Percentiles rank a stretch among this genome's conserved stretches.
These are phyloP conservation scores for Abscondita cerata DNA, from an alignment of 2,888 invertebrate genomes.

Conservation along the genomic window DNA sequence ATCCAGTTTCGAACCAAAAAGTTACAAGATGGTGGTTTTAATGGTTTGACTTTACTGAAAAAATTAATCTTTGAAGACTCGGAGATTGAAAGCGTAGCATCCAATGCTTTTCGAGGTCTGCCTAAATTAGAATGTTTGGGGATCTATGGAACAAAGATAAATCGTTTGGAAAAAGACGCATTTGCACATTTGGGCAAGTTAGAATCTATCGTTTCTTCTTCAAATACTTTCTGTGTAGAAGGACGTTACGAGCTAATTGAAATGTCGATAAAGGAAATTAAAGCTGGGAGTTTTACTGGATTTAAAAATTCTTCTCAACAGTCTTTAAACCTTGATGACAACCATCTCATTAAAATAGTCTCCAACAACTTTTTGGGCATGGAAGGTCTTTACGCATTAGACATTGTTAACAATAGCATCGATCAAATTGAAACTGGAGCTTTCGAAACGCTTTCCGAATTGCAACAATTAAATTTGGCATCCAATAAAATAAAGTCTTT, in stretches of 20 bases:
- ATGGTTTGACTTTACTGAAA: slow-evolving; percentile 7
- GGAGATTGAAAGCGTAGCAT: background rate
- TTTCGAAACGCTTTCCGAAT: background rate
- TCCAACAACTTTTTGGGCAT: slow-evolving; percentile 1
- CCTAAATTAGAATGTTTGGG: background rate
- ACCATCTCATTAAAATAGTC: background rate
- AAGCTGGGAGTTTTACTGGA: slow-evolving; percentile 1
- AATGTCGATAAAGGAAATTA: background rate
- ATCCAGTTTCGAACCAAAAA: background rate
- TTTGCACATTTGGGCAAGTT: too few relatives aligned
- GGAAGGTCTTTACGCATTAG: background rate
- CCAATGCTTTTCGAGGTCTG: slow-evolving; percentile 10
- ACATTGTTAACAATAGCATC: background rate
- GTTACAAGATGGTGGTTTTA: slow-evolving; percentile 5
- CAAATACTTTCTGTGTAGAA: too few relatives aligned
- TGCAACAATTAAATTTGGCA: background rate
- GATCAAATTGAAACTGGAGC: background rate
- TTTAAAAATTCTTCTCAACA: background rate
- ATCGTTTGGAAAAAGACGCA: slow-evolving; percentile 1
- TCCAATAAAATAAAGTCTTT: background rate
- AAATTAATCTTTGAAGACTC: slow-evolving; percentile 6
- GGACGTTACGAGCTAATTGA: too few relatives aligned
- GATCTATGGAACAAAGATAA: slow-evolving; percentile 9
- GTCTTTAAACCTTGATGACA: slow-evolving; percentile 8
- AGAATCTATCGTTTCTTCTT: too few relatives aligned